phyloP scores from a whole-genome alignment of 2,888 invertebrate genomes.

The Anorthoa munda region DNA sequence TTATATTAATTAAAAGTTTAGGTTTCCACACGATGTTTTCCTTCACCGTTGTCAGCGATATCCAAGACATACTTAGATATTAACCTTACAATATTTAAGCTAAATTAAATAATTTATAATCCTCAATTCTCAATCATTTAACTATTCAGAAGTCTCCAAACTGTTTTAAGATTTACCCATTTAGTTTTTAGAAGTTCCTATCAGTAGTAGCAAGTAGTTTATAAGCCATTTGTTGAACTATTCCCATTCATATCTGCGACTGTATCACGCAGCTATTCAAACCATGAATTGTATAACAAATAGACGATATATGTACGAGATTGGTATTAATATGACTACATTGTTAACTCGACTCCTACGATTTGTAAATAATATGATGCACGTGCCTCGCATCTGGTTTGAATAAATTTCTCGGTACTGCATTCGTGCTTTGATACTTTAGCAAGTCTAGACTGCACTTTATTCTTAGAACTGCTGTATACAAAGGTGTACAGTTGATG shows the following conservation, averaged over 20 bases:
- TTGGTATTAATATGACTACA: slow-evolving; percentile 7
- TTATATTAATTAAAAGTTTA: too few species aligned
- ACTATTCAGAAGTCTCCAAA: background rate
- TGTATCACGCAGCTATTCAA: slow-evolving; percentile 18
- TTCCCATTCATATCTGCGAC: background rate
- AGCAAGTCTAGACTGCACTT: slow-evolving; percentile 25
- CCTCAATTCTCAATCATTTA: background rate
- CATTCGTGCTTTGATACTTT: background rate
- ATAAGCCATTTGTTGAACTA: background rate
- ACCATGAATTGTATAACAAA: background rate
- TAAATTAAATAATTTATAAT: too few species aligned
- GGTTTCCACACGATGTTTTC: too few species aligned
- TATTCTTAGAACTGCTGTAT: background rate
- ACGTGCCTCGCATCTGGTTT: slow-evolving; percentile 1
- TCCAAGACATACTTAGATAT: too few species aligned
- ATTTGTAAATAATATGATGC: slow-evolving; percentile 8
- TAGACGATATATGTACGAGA: background rate
- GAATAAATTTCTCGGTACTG: slow-evolving; percentile 10
- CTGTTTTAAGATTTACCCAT: background rate
- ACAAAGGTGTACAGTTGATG: background rate
- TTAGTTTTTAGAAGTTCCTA: background rate
- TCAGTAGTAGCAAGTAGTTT: too few species aligned
- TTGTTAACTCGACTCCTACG: slow-evolving; percentile 31
- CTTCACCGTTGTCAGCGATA: too few species aligned
- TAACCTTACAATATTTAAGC: too few species aligned